Percentiles rank a stretch among this genome's conserved stretches.
phyloP scores from a whole-genome alignment of 2,113 vertebrate species.

The Malurus cyaneus region DNA sequence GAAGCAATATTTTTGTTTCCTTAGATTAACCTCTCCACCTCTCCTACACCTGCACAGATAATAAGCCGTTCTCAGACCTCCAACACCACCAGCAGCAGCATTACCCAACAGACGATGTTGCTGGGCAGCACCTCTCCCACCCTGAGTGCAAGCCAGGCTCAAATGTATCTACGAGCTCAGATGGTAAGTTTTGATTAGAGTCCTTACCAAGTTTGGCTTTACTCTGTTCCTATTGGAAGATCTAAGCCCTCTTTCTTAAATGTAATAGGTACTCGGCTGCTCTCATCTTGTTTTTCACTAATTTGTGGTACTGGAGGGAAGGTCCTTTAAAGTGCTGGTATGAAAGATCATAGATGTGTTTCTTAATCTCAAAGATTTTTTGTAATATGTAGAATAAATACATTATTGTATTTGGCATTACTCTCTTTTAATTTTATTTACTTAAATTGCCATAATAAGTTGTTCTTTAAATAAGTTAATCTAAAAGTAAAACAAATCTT shows the following conservation, averaged over 20 bases:
- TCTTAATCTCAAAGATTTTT: background rate
- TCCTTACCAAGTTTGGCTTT: background rate
- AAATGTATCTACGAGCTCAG: slow-evolving; percentile 95
- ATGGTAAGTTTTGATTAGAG: slow-evolving; percentile 77
- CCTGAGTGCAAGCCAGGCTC: slow-evolving; percentile 89
- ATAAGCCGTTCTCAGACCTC: slow-evolving; percentile 87
- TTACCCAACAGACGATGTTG: slow-evolving; percentile 92
- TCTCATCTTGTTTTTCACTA: background rate
- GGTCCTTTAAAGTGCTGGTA: background rate
- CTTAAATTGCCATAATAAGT: background rate
- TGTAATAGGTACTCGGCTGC: background rate
- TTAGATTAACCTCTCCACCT: slow-evolving; percentile 89
- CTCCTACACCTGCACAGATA: slow-evolving; percentile 88
- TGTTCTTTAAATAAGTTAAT: background rate
- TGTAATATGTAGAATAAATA: background rate
- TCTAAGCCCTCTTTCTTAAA: background rate
- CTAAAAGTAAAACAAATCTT: background rate
- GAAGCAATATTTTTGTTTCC: slow-evolving; percentile 70
- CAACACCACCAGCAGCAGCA: slow-evolving; percentile 82
- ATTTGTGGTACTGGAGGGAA: background rate
- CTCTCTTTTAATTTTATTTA: background rate
- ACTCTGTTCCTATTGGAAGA: background rate
- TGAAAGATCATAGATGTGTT: background rate
- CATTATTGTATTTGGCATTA: background rate
- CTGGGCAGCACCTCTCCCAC: slow-evolving; percentile 88